Base-by-base conservation (phyloP, 1,140 invertebrate genomes). In the Caenorhabditis inopinata region DNA sequence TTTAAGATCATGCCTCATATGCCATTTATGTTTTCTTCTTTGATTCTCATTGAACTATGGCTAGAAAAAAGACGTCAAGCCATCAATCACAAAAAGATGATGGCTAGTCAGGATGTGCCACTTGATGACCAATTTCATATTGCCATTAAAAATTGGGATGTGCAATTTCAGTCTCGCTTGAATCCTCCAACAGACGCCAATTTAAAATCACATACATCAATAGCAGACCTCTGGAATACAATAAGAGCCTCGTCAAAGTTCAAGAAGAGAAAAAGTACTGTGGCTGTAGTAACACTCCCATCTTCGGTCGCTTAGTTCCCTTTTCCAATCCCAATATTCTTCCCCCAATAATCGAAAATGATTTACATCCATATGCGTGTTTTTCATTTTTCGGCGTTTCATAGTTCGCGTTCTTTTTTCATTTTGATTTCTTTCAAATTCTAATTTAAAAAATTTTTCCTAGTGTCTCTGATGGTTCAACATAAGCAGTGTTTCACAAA, bases 131-230 rank as follows among this genome's bases (percentile, higher is more conserved):
- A 68, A 9, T 68, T 68, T 25, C 58, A 68, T 27, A 68, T 68
- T 68, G 58, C 58, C 9, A 68, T 68, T 7, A 32, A 68, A 21
- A 68, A 68, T 12, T 68, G 58, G 58, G 58, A 68, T 38, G 58
- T 68, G 0, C 58, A 68, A 9, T 68, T 68, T 25, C 58, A 68
- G n/a, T 68, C 58, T 6, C 58, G 32, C 21, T 21, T 68, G 7
- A 68, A 38, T n/a, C 32, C 58, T 23, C 58, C 35, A 68, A 12
- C 58, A 23, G 7, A 16, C 6, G 58, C 58, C 11, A 12, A 42
- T 11, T 5, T 12, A 18, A 29, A 68, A 9, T 9, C 32, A 11
- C 5, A 6, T 0, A 1, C 32, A 9, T 18, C 58, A 21, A 42
- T n/a, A 9, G 0, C 38, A 32, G 58, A n/a, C 23, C 9, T 16